Percentiles rank a stretch among this genome's conserved stretches.
Conservation (phyloP, 2,888 invertebrate species). For the Heteromyza rotundicornis region DNA sequence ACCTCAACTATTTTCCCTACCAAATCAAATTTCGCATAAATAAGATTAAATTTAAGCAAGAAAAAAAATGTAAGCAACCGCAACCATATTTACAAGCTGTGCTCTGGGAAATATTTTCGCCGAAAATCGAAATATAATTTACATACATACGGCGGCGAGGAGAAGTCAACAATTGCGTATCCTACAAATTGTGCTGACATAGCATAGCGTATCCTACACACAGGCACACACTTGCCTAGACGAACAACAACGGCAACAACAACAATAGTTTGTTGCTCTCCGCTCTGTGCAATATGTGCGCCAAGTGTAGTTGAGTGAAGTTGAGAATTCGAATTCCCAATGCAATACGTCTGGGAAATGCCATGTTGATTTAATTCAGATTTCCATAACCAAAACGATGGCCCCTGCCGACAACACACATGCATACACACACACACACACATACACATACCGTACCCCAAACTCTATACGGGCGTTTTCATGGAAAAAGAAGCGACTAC, state of each 20-base stretch:
- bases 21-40: background rate
- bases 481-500: background rate
- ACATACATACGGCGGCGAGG: background rate
- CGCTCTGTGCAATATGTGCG: background rate
- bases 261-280: background rate
- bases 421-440: background rate
- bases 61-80: background rate
- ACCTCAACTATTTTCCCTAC: background rate
- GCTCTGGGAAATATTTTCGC: constrained; percentile 4
- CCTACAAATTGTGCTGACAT: constrained; percentile 2
- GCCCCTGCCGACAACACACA: background rate
- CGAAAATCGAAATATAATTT: constrained; percentile 13
- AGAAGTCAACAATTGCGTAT: constrained; percentile 2
- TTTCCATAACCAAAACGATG: constrained; percentile 32
- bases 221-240: background rate
- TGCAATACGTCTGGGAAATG: constrained; percentile 40
- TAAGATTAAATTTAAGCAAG: background rate
- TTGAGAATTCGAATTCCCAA: constrained; percentile 35
- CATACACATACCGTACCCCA: no score
- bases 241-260: constrained; percentile 1
- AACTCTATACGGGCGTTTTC: no score
- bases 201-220: background rate
- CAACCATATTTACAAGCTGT: background rate
- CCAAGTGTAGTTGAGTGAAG: background rate
- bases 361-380: constrained; percentile 43